Percentiles rank a stretch among this genome's conserved stretches.
Conservation (phyloP, 2,113 vertebrate genomes). For the Takifugu bimaculatus region DNA sequence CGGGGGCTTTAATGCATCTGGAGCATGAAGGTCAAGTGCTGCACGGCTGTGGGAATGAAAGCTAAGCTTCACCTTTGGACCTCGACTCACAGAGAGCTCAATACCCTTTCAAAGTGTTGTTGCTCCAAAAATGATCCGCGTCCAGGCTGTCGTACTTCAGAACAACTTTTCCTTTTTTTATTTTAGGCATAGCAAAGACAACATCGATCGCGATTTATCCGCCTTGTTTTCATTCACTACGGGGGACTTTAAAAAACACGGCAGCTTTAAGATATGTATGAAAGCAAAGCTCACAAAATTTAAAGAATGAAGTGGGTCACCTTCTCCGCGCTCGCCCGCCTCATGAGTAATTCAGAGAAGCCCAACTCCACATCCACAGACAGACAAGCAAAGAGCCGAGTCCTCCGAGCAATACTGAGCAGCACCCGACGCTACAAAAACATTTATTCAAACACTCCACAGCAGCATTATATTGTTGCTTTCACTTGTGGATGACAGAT, state of each 20-base stretch:
- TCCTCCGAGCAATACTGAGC: conserved; percentile 22
- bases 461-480: conserved; percentile 38
- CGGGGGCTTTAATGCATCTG: too few species aligned
- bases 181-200: too few species aligned
- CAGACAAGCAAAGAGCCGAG: conserved; percentile 30
- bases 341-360: conserved; percentile 58
- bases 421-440: conserved; percentile 14
- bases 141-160: not conserved
- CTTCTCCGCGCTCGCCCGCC: conserved; percentile 33
- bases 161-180: not conserved
- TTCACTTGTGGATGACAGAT: conserved; percentile 33
- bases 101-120: too few species aligned
- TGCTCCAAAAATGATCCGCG: not conserved
- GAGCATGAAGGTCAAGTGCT: too few species aligned
- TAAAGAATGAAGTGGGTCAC: conserved; percentile 56
- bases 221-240: not conserved
- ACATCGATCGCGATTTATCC: not conserved
- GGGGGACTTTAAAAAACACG: not conserved
- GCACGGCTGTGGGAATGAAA: too few species aligned
- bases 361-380: conserved; percentile 8
- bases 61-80: too few species aligned
- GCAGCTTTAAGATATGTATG: too few species aligned
- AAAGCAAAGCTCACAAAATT: conserved; percentile 27
- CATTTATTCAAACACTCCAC: conserved; percentile 17
- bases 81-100: too few species aligned